Evolutionary conservation across 2,113 vertebrate species (phyloP), one percentile per base, ranked within the genome.

Genomic region (Oncorhynchus clarkii): DNA sequence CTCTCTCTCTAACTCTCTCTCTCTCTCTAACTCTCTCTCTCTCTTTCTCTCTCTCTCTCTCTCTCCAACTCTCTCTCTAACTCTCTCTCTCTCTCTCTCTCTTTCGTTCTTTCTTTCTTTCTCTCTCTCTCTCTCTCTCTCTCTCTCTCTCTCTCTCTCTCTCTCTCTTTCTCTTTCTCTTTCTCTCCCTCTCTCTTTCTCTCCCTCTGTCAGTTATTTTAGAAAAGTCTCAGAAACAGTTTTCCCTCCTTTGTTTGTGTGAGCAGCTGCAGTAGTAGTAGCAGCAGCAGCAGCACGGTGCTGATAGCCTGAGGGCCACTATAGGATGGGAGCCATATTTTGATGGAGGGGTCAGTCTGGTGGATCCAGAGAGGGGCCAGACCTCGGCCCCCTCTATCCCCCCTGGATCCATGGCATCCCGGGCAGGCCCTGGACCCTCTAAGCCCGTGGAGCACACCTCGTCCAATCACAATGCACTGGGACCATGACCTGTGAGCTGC

Each of bases 261-360:
- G 59, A 8, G 51, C 16, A 54, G 16, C 51, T 0, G 51, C 51
- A 54, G 51, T 54, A 54, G 12, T 51, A 51, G 49, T 16, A 78
- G 77, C 81, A 74, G 75, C 81, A 74, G 80, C 88, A 51, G 79
- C 84, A 88, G 82, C 84, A 80, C 80, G 82, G 88, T 87, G 81
- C 75, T 76, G 79, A 87, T 84, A 65, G 84, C 84, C 88, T n/a
- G 27, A 72, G 85, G 88, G 18, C n/a, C 6, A 1, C 54, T 45
- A 11, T 45, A 45, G 39, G 54, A 57, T 57, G 85, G 82, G 77
- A 82, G 81, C 39, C 2, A 45, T 45, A 9, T 72, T 72, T 66
- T 27, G 73, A 78, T 81, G 72, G 72, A 75, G 81, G 54, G 45
- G 8, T 29, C 45, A 62, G 72, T 16, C 8, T 68, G 68, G 22